Conservation (phyloP, 2,797 vertebrate genomes). For the Pseudomugil gertrudae region DNA sequence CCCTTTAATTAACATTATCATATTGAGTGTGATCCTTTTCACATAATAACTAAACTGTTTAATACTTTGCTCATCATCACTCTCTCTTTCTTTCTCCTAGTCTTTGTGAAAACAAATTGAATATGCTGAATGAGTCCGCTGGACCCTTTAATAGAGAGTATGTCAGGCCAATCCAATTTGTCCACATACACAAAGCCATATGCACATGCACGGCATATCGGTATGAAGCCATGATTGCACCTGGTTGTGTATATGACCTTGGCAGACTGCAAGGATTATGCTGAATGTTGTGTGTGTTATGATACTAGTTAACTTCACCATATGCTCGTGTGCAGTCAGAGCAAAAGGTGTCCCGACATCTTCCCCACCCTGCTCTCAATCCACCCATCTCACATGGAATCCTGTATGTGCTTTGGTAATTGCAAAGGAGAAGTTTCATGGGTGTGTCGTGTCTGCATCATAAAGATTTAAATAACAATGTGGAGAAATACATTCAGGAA, state of each 20-base stretch:
- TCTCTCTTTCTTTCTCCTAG: not conserved
- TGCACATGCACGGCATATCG: not conserved
- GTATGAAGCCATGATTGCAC: conserved; percentile 18
- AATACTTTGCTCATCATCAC: not conserved
- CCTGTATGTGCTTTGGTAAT: conserved; percentile 23
- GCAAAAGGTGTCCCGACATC: conserved; percentile 7
- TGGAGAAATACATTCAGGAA: conserved; percentile 9
- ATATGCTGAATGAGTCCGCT: conserved; percentile 61
- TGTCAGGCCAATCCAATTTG: conserved; percentile 52
- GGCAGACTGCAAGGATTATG: conserved; percentile 25
- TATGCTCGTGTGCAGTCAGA: conserved; percentile 45
- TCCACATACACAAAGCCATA: conserved; percentile 19
- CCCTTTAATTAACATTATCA: not conserved
- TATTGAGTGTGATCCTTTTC: not conserved
- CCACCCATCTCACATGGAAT: conserved; percentile 22
- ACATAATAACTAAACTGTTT: conserved; percentile 16
- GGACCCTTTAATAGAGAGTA: conserved; percentile 59
- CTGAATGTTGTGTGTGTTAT: conserved; percentile 4
- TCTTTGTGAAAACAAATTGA: conserved; percentile 47
- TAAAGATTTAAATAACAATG: conserved; percentile 20
- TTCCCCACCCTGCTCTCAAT: not conserved
- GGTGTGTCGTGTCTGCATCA: conserved; percentile 19
- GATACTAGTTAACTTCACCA: conserved; percentile 39
- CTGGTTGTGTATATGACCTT: conserved; percentile 41
- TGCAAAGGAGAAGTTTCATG: not conserved